Evolutionary conservation across 2,113 vertebrate genomes (phyloP).

Genomic region (Salvelinus alpinus): DNA sequence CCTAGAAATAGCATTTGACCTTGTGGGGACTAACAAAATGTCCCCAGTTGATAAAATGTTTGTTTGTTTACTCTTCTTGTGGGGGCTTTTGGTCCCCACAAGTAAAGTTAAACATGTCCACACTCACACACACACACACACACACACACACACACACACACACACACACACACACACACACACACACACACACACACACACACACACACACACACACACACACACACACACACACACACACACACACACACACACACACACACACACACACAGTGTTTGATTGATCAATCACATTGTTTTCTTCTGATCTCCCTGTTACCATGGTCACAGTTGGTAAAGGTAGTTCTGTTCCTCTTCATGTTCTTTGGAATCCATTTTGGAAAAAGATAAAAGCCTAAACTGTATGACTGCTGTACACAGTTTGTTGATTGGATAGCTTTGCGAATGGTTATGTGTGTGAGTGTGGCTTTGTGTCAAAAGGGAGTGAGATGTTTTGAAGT

Average conservation of each 20-base stretch:
- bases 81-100: too few relatives aligned
- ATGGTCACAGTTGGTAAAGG: constrained; percentile 2
- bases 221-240: too few relatives aligned
- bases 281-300: constrained; percentile 5
- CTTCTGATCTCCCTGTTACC: constrained; percentile 3
- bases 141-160: not conserved
- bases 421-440: too few relatives aligned
- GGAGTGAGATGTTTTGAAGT: constrained; percentile 40
- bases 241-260: not conserved
- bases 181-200: not conserved
- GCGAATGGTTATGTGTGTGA: not conserved
- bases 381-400: not conserved
- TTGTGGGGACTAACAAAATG: too few relatives aligned
- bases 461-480: constrained; percentile 20
- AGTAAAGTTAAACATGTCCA: not conserved
- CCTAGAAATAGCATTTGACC: too few relatives aligned
- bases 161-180: not conserved
- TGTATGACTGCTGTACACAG: not conserved
- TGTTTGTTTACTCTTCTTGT: too few relatives aligned
- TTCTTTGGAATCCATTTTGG: not conserved
- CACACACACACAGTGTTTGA: not conserved
- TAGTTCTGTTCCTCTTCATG: not conserved
- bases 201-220: too few relatives aligned
- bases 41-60: too few relatives aligned
- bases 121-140: not conserved